Base-by-base conservation (phyloP, 2,888 invertebrate species). In the Seladonia tumulorum region DNA sequence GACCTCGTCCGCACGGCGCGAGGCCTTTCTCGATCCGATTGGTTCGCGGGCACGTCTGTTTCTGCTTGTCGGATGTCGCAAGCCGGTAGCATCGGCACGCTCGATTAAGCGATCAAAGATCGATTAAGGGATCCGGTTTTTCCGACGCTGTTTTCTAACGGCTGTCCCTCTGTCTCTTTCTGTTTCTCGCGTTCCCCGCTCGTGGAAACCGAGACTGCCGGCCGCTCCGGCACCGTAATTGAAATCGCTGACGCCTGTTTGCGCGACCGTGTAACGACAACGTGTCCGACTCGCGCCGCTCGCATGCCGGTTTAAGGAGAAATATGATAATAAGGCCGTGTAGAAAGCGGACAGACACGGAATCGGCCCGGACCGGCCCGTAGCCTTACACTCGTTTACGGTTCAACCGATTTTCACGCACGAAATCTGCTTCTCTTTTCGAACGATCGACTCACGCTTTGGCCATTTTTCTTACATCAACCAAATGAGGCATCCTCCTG, bases 101-200 rank as follows among this genome's bases (percentile, higher is more conserved):
- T 81, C 83, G 85, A 90, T 90, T 89, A 75, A 90, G 86, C 85
- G 90, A 89, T 90, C 89, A 89, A 76, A 81, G 85, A 83, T 87
- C 86, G 89, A 90, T 90, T 87, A 87, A 74, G 72, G 83, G 82
- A 83, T 85, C 83, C 85, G 87, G 86, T 89, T 90, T 90, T 87
- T 84, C 85, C 83, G 49, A 53, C 75, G 66, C 57, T 79, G 53
- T 83, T 85, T 79, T 83, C 78, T 80, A 76, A 60, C 71, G 57
- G 35, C 60, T 78, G 66, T 68, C 72, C 39, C 35, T 42, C 39
- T 10, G 29, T 35, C 35, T 35, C 66, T 66, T 18, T 66, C 66
- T 66, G 29, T 5, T 7, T 63, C 63, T 63, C 35, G 18, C 18
- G 35, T 29, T 66, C 16, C 18, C 25, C 45, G 35, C 35, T 14